These are phyloP conservation scores for Harpagoxenus sublaevis DNA, from an alignment of 2,888 invertebrate species.

Conservation along the genomic window DNA sequence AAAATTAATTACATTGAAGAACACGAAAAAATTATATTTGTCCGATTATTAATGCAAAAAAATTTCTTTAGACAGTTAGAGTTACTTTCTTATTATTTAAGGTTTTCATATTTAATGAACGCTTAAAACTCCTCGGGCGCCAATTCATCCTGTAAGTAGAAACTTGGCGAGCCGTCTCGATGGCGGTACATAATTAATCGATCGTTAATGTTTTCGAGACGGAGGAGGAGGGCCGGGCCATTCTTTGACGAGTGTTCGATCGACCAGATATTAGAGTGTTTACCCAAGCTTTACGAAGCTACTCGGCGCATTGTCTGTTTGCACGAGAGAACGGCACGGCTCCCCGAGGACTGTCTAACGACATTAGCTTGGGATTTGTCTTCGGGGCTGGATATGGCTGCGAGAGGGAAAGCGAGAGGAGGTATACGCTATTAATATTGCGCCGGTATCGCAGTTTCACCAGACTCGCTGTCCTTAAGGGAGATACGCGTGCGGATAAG, in stretches of 20 bases:
- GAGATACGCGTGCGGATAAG: slow-evolving; percentile 71
- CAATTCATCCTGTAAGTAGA: background rate
- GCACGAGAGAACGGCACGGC: slow-evolving; percentile 62
- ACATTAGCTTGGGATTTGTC: slow-evolving; percentile 79
- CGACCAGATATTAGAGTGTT: slow-evolving; percentile 69
- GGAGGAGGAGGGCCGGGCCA: background rate
- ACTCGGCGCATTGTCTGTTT: slow-evolving; percentile 76
- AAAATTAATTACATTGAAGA: background rate
- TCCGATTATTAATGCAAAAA: background rate
- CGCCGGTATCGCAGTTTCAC: slow-evolving; percentile 72
- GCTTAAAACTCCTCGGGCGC: background rate
- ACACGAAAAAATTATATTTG: background rate
- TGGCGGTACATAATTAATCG: slow-evolving; percentile 53
- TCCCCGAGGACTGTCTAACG: slow-evolving; percentile 76
- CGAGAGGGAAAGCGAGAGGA: slow-evolving; percentile 41
- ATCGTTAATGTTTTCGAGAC: slow-evolving; percentile 26
- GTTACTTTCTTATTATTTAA: background rate
- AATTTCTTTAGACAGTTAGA: background rate
- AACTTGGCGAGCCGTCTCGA: background rate
- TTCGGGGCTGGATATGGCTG: slow-evolving; percentile 62
- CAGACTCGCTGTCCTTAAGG: slow-evolving; percentile 71
- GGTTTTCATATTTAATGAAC: background rate
- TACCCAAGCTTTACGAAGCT: slow-evolving; percentile 70
- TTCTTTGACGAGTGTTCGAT: slow-evolving; percentile 50
- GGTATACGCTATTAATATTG: slow-evolving; percentile 76